Conservation (phyloP, 2,113 vertebrate species). For the Campylomormyrus numenius region DNA sequence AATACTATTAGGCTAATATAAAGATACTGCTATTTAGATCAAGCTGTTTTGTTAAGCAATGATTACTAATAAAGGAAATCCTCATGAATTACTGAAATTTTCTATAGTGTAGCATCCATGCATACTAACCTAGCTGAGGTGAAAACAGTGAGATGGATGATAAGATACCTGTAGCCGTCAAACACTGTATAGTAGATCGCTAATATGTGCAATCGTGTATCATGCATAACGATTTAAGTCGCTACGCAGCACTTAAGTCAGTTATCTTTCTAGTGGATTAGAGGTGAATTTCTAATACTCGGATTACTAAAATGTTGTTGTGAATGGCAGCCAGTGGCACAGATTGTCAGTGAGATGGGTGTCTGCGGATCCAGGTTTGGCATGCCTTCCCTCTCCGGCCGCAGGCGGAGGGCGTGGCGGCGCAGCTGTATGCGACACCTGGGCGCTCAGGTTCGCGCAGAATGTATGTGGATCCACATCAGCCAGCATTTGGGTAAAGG, state of each 20-base stretch:
- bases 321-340: background rate
- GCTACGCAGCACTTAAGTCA: background rate
- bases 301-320: background rate
- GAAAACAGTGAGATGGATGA: background rate
- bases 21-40: background rate
- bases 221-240: background rate
- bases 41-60: background rate
- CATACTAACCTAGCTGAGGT: background rate
- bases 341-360: background rate
- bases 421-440: constrained; percentile 3
- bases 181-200: background rate
- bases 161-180: background rate
- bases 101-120: background rate
- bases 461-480: background rate
- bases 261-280: background rate
- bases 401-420: background rate
- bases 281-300: background rate
- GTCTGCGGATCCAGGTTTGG: background rate
- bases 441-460: background rate
- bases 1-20: background rate
- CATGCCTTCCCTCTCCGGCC: background rate
- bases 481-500: background rate
- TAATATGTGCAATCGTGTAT: background rate
- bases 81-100: background rate
- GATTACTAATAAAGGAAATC: background rate